Conservation (phyloP, 2,797 vertebrate species). For the Characodon lateralis region DNA sequence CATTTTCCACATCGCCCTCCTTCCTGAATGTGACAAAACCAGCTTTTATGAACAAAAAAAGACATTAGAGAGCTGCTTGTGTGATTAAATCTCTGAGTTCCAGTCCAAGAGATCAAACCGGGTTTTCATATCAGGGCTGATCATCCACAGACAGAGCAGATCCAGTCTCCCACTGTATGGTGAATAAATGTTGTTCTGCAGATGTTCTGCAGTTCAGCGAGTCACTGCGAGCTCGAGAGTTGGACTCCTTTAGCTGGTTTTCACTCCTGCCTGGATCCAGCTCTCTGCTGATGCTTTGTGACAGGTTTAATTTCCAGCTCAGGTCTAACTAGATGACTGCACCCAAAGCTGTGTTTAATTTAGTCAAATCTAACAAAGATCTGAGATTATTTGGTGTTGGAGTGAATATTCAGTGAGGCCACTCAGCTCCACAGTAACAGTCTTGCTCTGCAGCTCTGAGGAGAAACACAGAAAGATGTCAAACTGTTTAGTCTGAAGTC, state of each 20-base stretch:
- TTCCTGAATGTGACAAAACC: slow-evolving; percentile 15
- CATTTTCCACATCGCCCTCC: slow-evolving; percentile 21
- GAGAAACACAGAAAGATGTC: slow-evolving; percentile 38
- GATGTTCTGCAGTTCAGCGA: slow-evolving; percentile 19
- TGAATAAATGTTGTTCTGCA: not conserved
- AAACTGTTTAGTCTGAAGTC: slow-evolving; percentile 33
- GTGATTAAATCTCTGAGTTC: not conserved
- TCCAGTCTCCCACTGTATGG: not conserved
- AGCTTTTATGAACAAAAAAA: slow-evolving; percentile 22
- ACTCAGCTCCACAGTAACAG: not conserved
- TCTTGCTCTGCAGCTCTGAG: not conserved
- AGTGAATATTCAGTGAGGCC: slow-evolving; percentile 8
- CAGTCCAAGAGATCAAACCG: not conserved
- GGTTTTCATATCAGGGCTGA: not conserved
- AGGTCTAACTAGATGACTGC: not conserved
- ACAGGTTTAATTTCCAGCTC: not conserved
- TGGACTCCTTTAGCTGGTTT: too few relatives aligned
- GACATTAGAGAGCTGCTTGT: slow-evolving; percentile 4
- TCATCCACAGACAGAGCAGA: slow-evolving; percentile 15
- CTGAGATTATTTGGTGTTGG: not conserved
- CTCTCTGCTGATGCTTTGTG: not conserved
- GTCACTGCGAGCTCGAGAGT: slow-evolving; percentile 13
- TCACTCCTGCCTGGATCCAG: too few relatives aligned
- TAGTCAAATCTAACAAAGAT: not conserved
- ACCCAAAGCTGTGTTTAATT: not conserved